Evolutionary conservation across 2,888 invertebrate species (phyloP).

Genomic region (Nomada goodeniana): DNA sequence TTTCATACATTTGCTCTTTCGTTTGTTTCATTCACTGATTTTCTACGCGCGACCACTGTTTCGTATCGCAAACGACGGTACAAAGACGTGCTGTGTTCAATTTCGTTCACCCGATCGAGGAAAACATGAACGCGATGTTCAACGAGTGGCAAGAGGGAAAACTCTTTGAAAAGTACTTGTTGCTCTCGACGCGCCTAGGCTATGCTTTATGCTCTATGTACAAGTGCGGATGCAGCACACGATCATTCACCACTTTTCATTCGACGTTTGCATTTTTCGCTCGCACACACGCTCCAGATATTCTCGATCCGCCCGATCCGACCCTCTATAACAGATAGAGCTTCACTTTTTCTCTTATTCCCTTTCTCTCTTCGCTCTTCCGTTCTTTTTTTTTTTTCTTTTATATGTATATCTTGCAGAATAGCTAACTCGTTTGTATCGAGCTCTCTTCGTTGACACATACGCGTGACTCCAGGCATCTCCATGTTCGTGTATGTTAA

Average conservation of each 20-base stretch:
- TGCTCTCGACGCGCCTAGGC: slow-evolving; percentile 28
- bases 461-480: slow-evolving; percentile 67
- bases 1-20: not conserved
- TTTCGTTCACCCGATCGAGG: not conserved
- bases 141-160: not conserved
- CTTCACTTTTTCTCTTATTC: not conserved
- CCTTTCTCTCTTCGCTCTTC: not conserved
- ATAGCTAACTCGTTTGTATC: slow-evolving; percentile 18
- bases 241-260: slow-evolving; percentile 1
- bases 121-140: not conserved
- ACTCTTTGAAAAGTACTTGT: slow-evolving; percentile 3
- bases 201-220: slow-evolving; percentile 60
- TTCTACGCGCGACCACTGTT: too few species aligned
- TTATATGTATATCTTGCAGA: slow-evolving; percentile 1
- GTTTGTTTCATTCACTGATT: not conserved
- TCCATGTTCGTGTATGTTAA: slow-evolving; percentile 50
- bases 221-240: slow-evolving; percentile 33
- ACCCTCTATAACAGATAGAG: not conserved
- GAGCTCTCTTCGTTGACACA: slow-evolving; percentile 59
- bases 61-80: too few species aligned
- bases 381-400: not conserved
- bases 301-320: not conserved
- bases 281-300: not conserved
- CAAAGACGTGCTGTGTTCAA: not conserved
- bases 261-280: not conserved